Evolutionary conservation across 1,140 invertebrate genomes (phyloP).

Genomic region (Cylas formicarius): DNA sequence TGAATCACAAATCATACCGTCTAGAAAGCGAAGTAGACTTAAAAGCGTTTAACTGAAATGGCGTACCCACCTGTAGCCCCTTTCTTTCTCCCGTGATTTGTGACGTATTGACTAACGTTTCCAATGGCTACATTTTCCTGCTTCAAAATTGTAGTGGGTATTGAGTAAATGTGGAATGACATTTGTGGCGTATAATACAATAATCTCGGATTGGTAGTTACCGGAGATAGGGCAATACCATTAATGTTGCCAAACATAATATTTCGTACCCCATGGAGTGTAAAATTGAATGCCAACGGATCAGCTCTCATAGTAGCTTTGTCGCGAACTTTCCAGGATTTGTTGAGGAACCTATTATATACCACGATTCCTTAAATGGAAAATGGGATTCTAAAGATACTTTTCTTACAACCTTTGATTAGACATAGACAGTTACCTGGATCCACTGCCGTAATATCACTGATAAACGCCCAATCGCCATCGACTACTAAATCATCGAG

Average conservation of each 20-base stretch:
- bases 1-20: constrained; percentile 57
- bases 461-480: constrained; percentile 59
- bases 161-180: constrained; percentile 53
- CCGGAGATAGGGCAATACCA: constrained; percentile 57
- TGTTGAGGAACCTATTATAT: constrained; percentile 50
- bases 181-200: constrained; percentile 58
- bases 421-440: constrained; percentile 39
- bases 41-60: constrained; percentile 56
- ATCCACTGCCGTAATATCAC: constrained; percentile 53
- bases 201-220: constrained; percentile 39
- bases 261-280: constrained; percentile 48
- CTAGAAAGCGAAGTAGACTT: constrained; percentile 49
- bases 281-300: constrained; percentile 47
- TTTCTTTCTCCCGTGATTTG: constrained; percentile 52
- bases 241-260: constrained; percentile 49
- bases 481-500: constrained; percentile 61
- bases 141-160: constrained; percentile 49
- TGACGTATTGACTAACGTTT: constrained; percentile 28
- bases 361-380: constrained; percentile 49
- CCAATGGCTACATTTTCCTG: constrained; percentile 42
- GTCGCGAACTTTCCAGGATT: constrained; percentile 59
- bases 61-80: constrained; percentile 58
- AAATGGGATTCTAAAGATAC: background rate
- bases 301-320: constrained; percentile 50
- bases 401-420: background rate